These are phyloP conservation scores for Oncorhynchus keta DNA, from an alignment of 2,113 vertebrate genomes.

Conservation along the genomic window DNA sequence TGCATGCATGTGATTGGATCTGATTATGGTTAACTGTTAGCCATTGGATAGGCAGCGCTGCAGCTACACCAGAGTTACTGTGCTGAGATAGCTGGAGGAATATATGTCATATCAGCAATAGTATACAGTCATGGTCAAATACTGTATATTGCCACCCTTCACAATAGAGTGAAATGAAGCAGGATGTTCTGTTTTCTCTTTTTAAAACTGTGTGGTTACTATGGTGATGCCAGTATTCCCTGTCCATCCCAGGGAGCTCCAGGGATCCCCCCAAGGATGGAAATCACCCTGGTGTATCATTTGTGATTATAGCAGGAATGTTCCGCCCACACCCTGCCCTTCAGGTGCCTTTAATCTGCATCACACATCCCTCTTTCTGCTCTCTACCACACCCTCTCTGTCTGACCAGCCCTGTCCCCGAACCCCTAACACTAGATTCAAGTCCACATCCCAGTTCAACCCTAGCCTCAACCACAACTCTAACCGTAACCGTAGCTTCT, in stretches of 20 bases:
- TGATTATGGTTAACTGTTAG: constrained; percentile 53
- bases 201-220: constrained; percentile 30
- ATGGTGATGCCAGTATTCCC: constrained; percentile 5
- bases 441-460: no score
- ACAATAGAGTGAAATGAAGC: neutral
- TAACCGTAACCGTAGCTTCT: neutral
- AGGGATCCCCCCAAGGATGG: neutral
- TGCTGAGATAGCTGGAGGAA: constrained; percentile 12
- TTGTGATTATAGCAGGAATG: constrained; percentile 22
- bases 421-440: neutral
- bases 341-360: constrained; percentile 6
- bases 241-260: constrained; percentile 6
- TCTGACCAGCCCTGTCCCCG: no score
- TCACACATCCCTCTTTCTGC: no score
- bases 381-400: no score
- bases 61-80: neutral
- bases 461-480: neutral
- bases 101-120: neutral
- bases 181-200: neutral
- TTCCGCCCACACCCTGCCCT: constrained; percentile 29
- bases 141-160: no score
- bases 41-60: constrained; percentile 24
- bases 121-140: no score
- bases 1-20: constrained; percentile 44
- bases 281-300: constrained; percentile 7